phyloP scores from a whole-genome alignment of 2,113 vertebrate species.

The Lophotis ruficrista region DNA sequence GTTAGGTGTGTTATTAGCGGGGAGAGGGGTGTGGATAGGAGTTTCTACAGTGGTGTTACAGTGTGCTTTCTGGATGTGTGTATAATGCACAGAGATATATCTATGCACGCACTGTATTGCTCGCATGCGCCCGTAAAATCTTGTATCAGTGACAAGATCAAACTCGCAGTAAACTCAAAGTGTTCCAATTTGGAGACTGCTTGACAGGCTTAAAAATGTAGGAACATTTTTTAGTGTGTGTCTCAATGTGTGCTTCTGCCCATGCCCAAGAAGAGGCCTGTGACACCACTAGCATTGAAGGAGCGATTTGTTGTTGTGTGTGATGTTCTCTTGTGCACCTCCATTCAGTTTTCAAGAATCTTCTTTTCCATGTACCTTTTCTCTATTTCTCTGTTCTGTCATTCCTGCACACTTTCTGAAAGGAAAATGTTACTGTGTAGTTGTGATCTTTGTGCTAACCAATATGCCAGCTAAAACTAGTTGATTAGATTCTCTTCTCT shows the following conservation, averaged over 20 bases:
- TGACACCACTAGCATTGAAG: not conserved
- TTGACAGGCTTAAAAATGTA: not conserved
- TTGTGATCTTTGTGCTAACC: not conserved
- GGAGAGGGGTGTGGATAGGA: not conserved
- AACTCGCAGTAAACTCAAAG: not conserved
- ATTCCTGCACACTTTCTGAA: not conserved
- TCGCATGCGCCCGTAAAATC: not conserved
- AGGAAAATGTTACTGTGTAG: not conserved
- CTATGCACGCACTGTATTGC: rapidly evolving
- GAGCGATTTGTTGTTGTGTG: not conserved
- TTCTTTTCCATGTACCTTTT: not conserved
- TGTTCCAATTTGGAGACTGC: not conserved
- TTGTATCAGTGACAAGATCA: not conserved
- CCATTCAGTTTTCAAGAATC: not conserved
- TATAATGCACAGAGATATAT: not conserved
- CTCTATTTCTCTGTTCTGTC: not conserved
- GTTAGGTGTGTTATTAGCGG: not conserved
- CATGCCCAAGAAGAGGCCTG: not conserved
- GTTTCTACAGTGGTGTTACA: not conserved
- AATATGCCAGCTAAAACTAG: not conserved
- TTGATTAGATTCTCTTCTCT: not conserved
- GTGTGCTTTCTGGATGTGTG: not conserved
- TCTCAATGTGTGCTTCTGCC: not conserved
- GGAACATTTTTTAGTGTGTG: not conserved
- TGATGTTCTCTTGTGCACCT: not conserved